phyloP scores from a whole-genome alignment of 2,797 vertebrate genomes.

The Squalus acanthias region DNA sequence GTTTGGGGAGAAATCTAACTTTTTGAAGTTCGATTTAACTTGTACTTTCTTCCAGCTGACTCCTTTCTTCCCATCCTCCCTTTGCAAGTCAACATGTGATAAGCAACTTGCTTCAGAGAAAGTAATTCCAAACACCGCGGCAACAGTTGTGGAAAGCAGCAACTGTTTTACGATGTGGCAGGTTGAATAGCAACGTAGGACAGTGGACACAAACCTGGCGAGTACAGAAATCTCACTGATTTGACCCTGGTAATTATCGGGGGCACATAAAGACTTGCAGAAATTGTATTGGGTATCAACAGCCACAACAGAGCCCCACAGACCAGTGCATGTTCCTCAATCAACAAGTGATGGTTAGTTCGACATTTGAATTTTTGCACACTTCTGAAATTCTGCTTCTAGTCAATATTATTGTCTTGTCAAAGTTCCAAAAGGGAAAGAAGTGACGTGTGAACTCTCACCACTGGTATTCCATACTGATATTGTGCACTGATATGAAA shows the following conservation, averaged over 20 bases:
- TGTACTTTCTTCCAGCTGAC: neutral
- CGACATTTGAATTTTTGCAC: neutral
- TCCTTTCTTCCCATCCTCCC: neutral
- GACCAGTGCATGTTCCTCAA: neutral
- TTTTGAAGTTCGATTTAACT: neutral
- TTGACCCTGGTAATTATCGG: neutral
- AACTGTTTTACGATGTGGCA: neutral
- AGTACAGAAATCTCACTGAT: neutral
- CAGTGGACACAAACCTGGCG: neutral
- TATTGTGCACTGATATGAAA: neutral
- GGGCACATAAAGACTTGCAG: neutral
- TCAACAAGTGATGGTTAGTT: neutral
- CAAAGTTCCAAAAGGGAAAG: neutral
- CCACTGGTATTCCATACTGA: neutral
- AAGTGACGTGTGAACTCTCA: neutral
- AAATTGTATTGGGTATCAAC: neutral
- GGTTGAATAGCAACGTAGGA: neutral
- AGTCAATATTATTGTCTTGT: neutral
- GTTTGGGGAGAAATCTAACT: neutral
- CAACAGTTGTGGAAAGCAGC: neutral
- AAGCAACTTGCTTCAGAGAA: neutral
- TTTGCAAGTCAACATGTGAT: neutral
- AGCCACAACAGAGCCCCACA: neutral
- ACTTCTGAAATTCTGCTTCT: neutral
- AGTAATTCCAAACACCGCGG: neutral